These are phyloP conservation scores for Xyliphius kryptos DNA, from an alignment of 2,113 vertebrate genomes.

Conservation along the genomic window DNA sequence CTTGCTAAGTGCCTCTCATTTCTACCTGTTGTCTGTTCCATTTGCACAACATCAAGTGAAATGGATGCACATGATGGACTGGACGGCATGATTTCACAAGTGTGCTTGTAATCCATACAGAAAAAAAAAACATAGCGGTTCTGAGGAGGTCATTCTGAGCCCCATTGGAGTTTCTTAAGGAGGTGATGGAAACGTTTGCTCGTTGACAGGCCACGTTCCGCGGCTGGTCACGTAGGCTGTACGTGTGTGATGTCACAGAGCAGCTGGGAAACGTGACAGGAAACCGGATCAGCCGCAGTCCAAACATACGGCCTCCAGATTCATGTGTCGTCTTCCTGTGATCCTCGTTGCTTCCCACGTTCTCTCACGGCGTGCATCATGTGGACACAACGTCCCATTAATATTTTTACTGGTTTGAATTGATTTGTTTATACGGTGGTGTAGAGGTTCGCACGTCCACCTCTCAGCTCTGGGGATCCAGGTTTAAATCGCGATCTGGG, in stretches of 20 bases:
- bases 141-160: neutral
- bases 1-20: too few relatives aligned
- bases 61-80: too few relatives aligned
- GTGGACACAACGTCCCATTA: too few relatives aligned
- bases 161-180: neutral
- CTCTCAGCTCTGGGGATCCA: too few relatives aligned
- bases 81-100: too few relatives aligned
- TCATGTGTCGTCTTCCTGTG: neutral
- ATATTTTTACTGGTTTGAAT: too few relatives aligned
- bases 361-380: neutral
- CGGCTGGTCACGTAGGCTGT: slow-evolving; percentile 5
- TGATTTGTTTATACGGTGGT: too few relatives aligned
- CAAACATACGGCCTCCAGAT: neutral
- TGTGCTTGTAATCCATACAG: too few relatives aligned
- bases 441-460: too few relatives aligned
- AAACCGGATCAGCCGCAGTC: slow-evolving; percentile 17
- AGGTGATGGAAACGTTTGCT: slow-evolving; percentile 11
- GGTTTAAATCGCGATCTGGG: too few relatives aligned
- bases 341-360: neutral
- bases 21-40: too few relatives aligned
- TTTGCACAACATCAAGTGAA: too few relatives aligned
- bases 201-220: slow-evolving; percentile 16
- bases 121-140: neutral
- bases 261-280: slow-evolving; percentile 33
- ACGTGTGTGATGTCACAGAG: slow-evolving; percentile 9